These are phyloP conservation scores for Epinephelus malabaricus DNA, from an alignment of 2,797 vertebrate species.

Conservation along the genomic window DNA sequence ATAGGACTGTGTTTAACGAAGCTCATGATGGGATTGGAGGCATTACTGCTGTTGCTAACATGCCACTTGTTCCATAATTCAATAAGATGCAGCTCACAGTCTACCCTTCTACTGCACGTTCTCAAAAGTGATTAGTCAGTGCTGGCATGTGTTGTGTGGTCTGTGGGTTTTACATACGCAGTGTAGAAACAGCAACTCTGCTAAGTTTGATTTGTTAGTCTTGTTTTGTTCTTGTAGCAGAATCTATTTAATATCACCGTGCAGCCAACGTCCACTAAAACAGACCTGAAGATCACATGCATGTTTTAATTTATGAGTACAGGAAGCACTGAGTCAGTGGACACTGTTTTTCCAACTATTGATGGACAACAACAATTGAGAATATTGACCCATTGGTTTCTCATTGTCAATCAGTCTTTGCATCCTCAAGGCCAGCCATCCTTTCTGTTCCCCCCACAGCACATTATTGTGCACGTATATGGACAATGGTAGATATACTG, in stretches of 20 bases:
- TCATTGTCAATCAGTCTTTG: constrained; percentile 36
- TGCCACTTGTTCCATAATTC: constrained; percentile 33
- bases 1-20: constrained; percentile 21
- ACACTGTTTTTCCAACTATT: constrained; percentile 27
- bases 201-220: constrained; percentile 34
- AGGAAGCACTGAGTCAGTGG: neutral
- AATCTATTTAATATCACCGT: neutral
- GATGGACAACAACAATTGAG: constrained; percentile 44
- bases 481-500: neutral
- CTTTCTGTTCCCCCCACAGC: constrained; percentile 16
- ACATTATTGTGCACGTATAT: neutral
- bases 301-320: constrained; percentile 44
- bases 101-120: constrained; percentile 21
- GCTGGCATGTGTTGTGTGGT: constrained; percentile 36
- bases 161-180: constrained; percentile 13
- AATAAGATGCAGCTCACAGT: constrained; percentile 23
- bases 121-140: constrained; percentile 33
- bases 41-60: constrained; percentile 23
- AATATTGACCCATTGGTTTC: constrained; percentile 48
- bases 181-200: constrained; percentile 13
- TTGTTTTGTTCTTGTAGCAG: constrained; percentile 14
- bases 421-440: constrained; percentile 38
- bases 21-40: constrained; percentile 22
- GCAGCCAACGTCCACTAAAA: constrained; percentile 7
- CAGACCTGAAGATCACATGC: constrained; percentile 15